Conservation (phyloP, 2,113 vertebrate genomes). For the Dasyurus viverrinus region DNA sequence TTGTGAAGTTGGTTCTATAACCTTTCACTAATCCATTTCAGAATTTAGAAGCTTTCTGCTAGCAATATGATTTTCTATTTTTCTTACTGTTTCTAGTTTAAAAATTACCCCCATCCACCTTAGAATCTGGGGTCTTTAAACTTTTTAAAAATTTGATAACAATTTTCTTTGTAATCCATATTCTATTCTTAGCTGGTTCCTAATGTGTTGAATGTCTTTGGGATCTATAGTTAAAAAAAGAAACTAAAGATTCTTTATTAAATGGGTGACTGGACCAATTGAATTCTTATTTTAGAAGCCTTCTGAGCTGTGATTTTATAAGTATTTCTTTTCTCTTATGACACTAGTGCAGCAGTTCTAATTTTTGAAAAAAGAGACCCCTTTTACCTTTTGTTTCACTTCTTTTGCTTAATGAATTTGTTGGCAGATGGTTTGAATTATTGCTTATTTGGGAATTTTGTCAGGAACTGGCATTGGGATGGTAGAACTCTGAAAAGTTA, state of each 20-base stretch:
- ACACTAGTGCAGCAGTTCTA: not conserved
- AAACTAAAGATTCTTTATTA: not conserved
- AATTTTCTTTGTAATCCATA: not conserved
- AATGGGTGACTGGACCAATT: conserved; percentile 4
- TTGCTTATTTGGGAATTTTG: conserved; percentile 22
- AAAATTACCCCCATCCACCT: not conserved
- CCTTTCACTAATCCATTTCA: conserved; percentile 14
- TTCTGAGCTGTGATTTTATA: not conserved
- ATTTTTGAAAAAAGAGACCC: not conserved
- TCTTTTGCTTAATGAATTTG: conserved; percentile 43
- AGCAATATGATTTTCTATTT: not conserved
- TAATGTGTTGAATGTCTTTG: not conserved
- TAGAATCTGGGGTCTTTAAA: not conserved
- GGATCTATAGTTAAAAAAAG: not conserved
- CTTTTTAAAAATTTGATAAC: not conserved
- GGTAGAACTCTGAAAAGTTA: conserved; percentile 25
- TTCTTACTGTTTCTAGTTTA: conserved; percentile 4
- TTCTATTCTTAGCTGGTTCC: not conserved
- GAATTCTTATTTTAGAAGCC: not conserved
- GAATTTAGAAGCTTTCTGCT: not conserved
- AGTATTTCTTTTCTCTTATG: not conserved
- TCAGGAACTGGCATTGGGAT: conserved; percentile 3
- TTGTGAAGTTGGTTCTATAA: not conserved
- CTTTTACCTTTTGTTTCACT: conserved; percentile 14
- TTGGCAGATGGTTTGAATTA: not conserved